Percentiles rank a stretch among this genome's conserved stretches.
phyloP scores from a whole-genome alignment of 2,113 vertebrate genomes.

The Hypomesus transpacificus region DNA sequence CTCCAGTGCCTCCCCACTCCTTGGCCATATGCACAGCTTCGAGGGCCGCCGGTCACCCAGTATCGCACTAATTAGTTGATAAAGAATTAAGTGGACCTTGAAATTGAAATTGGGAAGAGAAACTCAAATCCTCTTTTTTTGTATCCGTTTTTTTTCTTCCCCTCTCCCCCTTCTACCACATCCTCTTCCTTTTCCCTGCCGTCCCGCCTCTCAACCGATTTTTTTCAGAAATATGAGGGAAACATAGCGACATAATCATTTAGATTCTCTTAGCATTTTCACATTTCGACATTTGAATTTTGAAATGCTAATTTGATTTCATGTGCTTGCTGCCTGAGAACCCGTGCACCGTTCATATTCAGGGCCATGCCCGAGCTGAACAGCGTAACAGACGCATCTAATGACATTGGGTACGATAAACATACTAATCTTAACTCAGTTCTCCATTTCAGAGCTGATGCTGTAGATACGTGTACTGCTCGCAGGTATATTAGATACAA shows the following conservation, averaged over 20 bases:
- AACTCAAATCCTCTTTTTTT: constrained; percentile 69
- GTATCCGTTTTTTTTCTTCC: constrained; percentile 24
- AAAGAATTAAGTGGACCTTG: constrained; percentile 97
- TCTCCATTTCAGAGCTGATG: constrained; percentile 36
- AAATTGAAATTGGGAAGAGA: constrained; percentile 92
- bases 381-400: constrained; percentile 41
- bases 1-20: constrained; percentile 85
- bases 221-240: background rate
- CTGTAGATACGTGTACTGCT: constrained; percentile 20
- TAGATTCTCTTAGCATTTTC: constrained; percentile 21
- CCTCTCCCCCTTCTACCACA: constrained; percentile 41
- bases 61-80: constrained; percentile 92
- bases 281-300: constrained; percentile 37
- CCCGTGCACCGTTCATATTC: constrained; percentile 27
- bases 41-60: constrained; percentile 89
- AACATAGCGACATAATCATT: constrained; percentile 39
- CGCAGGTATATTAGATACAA: constrained; percentile 26
- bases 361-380: constrained; percentile 27
- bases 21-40: constrained; percentile 88
- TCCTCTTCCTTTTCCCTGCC: constrained; percentile 34
- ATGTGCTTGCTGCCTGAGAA: constrained; percentile 12
- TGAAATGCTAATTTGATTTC: constrained; percentile 18
- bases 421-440: constrained; percentile 33
- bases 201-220: constrained; percentile 16
- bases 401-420: constrained; percentile 32